Base-by-base conservation (phyloP, 2,888 invertebrate genomes). In the Tricholauxania praeusta region DNA sequence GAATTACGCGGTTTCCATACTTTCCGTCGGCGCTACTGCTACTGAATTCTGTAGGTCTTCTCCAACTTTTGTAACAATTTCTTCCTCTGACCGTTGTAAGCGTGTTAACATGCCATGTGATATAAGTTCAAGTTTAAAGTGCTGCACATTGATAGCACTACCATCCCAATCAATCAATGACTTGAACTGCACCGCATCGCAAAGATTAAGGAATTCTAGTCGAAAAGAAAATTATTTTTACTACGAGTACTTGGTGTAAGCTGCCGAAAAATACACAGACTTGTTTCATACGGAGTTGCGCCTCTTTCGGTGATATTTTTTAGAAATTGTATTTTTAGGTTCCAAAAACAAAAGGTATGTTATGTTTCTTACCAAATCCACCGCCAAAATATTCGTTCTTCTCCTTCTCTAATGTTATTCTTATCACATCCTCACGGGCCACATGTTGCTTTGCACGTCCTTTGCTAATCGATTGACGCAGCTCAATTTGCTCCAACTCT, bases 351-450 rank as follows among this genome's bases (percentile, higher is more conserved):
- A 28, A 28, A 28, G 0, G 28, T 28, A 73, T 65, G 5, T 63
- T 71, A 72, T 74, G 1, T 60, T 32, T 48, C 76, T 71, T 74
- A 90, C 96, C 95, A 81, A 96, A 88, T 47, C 96, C 96, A 81
- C 93, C 93, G 0, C 91, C 91, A 74, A 92, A 89, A 82, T 92
- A 96, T 82, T 96, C 95, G 75, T 92, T 91, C 12, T 81, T 87
- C 80, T 96, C 96, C 68, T 90, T 90, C 80, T 94, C 91, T 77
- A 92, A 89, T 0, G 93, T 94, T 80, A 95, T 91, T 80, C 91
- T 91, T 62, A 96, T 93, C 12, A 93, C 90, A 86, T 94, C 93
- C 86, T 94, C 92, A 74, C 96, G 89, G 78, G 92, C 93, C 0
- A 93, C 93, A 86, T 96, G 95, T 82, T 96, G 96, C 78, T 91